Percentiles rank a stretch among this genome's conserved stretches.
phyloP scores from a whole-genome alignment of 2,113 vertebrate genomes.

The Trogon melanurus region DNA sequence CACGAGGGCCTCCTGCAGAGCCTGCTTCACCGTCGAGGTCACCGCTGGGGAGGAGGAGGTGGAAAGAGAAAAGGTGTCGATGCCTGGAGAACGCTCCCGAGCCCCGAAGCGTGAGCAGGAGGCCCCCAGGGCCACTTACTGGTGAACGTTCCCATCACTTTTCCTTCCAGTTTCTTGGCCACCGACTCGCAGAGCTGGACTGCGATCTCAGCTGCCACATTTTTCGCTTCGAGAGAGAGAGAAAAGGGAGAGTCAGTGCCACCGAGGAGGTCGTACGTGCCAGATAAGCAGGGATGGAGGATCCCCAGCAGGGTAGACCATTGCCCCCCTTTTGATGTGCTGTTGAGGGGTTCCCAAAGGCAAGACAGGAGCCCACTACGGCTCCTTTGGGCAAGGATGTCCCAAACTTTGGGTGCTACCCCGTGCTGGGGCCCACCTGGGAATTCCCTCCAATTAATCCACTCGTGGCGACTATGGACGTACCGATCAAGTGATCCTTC shows the following conservation, averaged over 20 bases:
- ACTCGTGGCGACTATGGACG: rapidly evolving
- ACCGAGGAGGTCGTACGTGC: neutral
- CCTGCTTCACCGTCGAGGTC: slow-evolving; percentile 94
- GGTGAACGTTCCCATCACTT: slow-evolving; percentile 98
- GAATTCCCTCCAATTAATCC: neutral
- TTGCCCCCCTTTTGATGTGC: rapidly evolving
- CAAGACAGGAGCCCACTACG: rapidly evolving
- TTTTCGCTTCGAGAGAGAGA: slow-evolving; percentile 83
- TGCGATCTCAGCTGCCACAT: slow-evolving; percentile 95
- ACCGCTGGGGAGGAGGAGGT: slow-evolving; percentile 79
- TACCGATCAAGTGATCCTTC: slow-evolving; percentile 96
- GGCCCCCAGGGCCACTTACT: slow-evolving; percentile 79
- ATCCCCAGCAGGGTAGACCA: rapidly evolving
- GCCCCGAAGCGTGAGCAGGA: rapidly evolving
- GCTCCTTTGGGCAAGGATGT: neutral
- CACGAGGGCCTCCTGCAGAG: slow-evolving; percentile 95
- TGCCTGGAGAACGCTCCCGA: rapidly evolving
- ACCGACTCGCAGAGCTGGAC: slow-evolving; percentile 94
- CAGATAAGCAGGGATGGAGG: neutral
- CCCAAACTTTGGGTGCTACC: neutral
- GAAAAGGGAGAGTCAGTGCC: neutral
- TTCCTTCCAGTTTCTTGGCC: slow-evolving; percentile 96
- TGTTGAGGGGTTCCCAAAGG: too few relatives aligned
- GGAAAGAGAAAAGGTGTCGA: rapidly evolving
- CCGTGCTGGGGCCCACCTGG: too few relatives aligned